Evolutionary conservation across 2,113 vertebrate species (phyloP).

Genomic region (Salvelinus fontinalis): DNA sequence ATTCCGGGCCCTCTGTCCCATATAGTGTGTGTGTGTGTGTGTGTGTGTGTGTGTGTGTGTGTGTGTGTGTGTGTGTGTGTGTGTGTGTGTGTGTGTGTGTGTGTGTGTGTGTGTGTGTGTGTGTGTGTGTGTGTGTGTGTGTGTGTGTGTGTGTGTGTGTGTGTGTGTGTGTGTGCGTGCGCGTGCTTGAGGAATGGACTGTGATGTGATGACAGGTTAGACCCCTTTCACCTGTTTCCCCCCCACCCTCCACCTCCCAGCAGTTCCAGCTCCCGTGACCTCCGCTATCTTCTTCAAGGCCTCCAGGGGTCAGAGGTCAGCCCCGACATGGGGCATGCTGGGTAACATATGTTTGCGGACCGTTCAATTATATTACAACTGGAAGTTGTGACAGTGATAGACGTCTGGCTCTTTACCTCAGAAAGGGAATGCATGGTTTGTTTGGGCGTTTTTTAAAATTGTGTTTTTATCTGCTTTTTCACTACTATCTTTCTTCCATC

Average conservation of each 20-base stretch:
- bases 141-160: too few species aligned
- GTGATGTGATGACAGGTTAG: slow-evolving; percentile 29
- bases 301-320: slow-evolving; percentile 22
- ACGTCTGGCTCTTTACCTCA: neutral
- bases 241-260: neutral
- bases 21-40: too few species aligned
- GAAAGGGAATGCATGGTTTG: neutral
- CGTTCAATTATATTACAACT: neutral
- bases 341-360: slow-evolving; percentile 30
- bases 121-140: too few species aligned
- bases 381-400: neutral
- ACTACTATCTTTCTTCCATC: neutral
- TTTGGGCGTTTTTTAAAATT: neutral
- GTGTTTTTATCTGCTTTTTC: too few species aligned
- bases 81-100: too few species aligned
- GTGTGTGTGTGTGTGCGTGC: too few species aligned
- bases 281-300: slow-evolving; percentile 38
- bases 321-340: slow-evolving; percentile 19
- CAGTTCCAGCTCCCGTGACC: slow-evolving; percentile 23
- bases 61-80: too few species aligned
- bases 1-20: too few species aligned
- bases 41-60: too few species aligned
- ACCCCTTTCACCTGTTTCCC: slow-evolving; percentile 36
- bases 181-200: neutral
- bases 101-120: too few species aligned